Evolutionary conservation across 2,888 invertebrate species (phyloP).

Genomic region (Ptilodon capucinus): DNA sequence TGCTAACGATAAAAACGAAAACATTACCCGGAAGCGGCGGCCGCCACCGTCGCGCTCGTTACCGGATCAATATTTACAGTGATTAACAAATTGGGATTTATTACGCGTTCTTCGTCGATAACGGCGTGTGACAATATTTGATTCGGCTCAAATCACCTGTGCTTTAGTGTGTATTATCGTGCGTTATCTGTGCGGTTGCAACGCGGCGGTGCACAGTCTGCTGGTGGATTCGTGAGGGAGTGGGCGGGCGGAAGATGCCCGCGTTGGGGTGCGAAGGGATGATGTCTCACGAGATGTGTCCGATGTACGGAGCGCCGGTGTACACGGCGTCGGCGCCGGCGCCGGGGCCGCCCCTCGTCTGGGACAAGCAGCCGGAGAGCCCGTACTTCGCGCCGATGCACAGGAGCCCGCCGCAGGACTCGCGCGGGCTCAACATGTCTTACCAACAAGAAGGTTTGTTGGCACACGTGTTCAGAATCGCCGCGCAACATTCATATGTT

Average conservation of each 20-base stretch:
- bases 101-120: constrained; percentile 30
- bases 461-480: not conserved
- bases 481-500: not conserved
- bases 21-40: constrained; percentile 53
- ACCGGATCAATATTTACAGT: constrained; percentile 43
- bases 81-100: constrained; percentile 38
- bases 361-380: constrained; percentile 60
- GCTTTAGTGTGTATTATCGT: constrained; percentile 37
- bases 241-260: constrained; percentile 66
- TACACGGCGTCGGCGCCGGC: constrained; percentile 54
- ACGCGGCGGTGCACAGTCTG: constrained; percentile 45
- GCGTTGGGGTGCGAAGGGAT: constrained; percentile 68
- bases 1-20: constrained; percentile 59
- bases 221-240: constrained; percentile 43
- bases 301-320: constrained; percentile 56
- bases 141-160: constrained; percentile 61
- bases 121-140: constrained; percentile 40
- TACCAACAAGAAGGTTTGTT: constrained; percentile 53
- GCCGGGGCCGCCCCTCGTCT: constrained; percentile 44
- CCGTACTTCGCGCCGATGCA: constrained; percentile 49
- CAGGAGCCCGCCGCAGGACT: constrained; percentile 42
- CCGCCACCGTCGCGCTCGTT: constrained; percentile 28
- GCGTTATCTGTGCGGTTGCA: constrained; percentile 40
- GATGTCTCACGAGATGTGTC: constrained; percentile 64
- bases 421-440: constrained; percentile 15